These are phyloP conservation scores for Drosophila seclusa DNA, from an alignment of 2,888 invertebrate genomes.

Conservation along the genomic window DNA sequence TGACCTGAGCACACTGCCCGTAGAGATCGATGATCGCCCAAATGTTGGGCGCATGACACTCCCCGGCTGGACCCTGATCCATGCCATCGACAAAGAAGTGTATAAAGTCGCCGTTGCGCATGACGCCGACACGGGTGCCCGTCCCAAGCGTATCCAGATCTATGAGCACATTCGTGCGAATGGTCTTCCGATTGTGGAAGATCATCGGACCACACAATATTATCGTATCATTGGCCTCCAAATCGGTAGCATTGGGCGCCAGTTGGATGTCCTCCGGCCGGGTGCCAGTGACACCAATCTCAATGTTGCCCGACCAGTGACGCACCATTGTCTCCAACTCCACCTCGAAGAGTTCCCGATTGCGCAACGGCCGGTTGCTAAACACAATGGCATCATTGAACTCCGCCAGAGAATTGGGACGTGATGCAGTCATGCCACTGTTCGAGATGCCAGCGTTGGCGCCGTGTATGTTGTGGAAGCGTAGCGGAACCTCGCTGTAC, in stretches of 20 bases:
- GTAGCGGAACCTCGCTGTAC: slow-evolving; percentile 87
- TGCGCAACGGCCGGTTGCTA: slow-evolving; percentile 93
- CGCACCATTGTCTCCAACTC: slow-evolving; percentile 95
- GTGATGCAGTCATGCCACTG: slow-evolving; percentile 93
- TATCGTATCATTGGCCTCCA: slow-evolving; percentile 95
- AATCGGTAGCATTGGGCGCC: slow-evolving; percentile 95
- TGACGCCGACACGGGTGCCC: slow-evolving; percentile 93
- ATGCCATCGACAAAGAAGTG: slow-evolving; percentile 95
- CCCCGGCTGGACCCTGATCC: slow-evolving; percentile 94
- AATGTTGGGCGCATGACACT: slow-evolving; percentile 91
- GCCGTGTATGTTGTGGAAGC: slow-evolving; percentile 94
- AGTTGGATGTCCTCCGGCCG: slow-evolving; percentile 95
- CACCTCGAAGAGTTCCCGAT: slow-evolving; percentile 96
- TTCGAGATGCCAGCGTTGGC: slow-evolving; percentile 91
- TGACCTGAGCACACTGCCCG: slow-evolving; percentile 97
- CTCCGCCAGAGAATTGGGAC: slow-evolving; percentile 95
- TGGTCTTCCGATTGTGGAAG: slow-evolving; percentile 94
- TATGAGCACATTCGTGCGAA: slow-evolving; percentile 93
- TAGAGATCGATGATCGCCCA: slow-evolving; percentile 98
- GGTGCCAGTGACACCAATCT: slow-evolving; percentile 94
- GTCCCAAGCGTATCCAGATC: slow-evolving; percentile 93
- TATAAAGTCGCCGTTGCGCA: slow-evolving; percentile 93
- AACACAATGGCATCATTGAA: slow-evolving; percentile 98
- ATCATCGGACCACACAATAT: slow-evolving; percentile 96
- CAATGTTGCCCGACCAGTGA: slow-evolving; percentile 96